Conservation (phyloP, 2,797 vertebrate genomes). For the Acipenser oxyrinchus region DNA sequence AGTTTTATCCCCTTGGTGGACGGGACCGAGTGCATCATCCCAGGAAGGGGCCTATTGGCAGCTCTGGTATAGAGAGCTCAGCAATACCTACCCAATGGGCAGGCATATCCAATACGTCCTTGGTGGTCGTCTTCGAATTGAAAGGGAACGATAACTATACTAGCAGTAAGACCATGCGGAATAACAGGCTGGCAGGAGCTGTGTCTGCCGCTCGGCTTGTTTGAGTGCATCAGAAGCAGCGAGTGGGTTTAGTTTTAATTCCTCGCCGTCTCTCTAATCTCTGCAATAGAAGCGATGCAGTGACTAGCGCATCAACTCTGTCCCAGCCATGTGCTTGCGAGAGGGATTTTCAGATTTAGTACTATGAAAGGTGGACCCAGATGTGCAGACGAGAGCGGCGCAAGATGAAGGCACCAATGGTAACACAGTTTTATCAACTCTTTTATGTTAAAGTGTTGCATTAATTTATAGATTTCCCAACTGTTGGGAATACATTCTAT, state of each 20-base stretch:
- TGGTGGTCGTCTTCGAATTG: too few relatives aligned
- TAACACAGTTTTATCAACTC: conserved; percentile 58
- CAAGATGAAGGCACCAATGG: conserved; percentile 92
- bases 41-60: too few relatives aligned
- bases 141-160: too few relatives aligned
- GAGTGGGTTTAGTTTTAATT: conserved; percentile 30
- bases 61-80: too few relatives aligned
- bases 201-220: conserved; percentile 38
- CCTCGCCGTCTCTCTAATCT: conserved; percentile 41
- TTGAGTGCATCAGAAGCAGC: conserved; percentile 30
- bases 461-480: conserved; percentile 15
- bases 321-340: conserved; percentile 13
- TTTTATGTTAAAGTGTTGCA: conserved; percentile 19
- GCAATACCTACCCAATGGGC: too few relatives aligned
- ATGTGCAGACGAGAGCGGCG: conserved; percentile 54
- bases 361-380: conserved; percentile 56
- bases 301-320: conserved; percentile 16
- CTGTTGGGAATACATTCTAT: too few relatives aligned
- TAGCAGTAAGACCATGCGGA: conserved; percentile 54
- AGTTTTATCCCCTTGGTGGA: too few relatives aligned
- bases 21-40: too few relatives aligned
- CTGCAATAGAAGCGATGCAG: conserved; percentile 42
- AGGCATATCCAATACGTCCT: too few relatives aligned
- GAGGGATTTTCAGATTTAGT: conserved; percentile 24
- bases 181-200: conserved; percentile 45